phyloP scores from a whole-genome alignment of 2,888 invertebrate genomes.

The Diaperis boleti region DNA sequence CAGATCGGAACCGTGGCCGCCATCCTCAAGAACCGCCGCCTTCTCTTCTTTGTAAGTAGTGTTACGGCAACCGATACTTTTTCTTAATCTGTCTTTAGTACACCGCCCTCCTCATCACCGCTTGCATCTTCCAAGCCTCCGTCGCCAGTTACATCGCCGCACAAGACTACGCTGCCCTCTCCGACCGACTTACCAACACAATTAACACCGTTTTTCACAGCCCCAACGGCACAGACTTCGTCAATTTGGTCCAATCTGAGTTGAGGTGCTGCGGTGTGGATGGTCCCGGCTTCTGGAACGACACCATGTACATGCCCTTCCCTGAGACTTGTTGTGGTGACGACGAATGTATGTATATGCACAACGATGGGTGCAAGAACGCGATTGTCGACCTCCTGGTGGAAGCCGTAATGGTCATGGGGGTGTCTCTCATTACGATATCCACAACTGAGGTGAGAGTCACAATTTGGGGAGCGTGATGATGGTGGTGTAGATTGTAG shows the following conservation, averaged over 20 bases:
- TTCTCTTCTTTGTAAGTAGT: background rate
- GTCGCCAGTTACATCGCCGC: background rate
- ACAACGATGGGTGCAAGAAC: background rate
- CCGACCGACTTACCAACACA: background rate
- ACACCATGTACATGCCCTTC: background rate
- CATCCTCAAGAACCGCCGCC: background rate
- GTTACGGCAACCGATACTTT: background rate
- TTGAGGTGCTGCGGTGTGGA: constrained; percentile 11
- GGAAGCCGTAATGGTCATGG: background rate
- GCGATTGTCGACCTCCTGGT: background rate
- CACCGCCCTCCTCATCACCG: background rate
- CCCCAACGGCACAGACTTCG: background rate
- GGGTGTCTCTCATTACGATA: background rate
- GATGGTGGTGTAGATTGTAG: background rate
- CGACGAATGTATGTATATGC: background rate
- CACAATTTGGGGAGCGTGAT: background rate
- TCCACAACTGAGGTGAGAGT: background rate
- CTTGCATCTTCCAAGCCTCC: background rate
- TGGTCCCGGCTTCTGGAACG: constrained; percentile 5
- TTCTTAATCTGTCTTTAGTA: background rate
- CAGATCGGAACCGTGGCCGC: background rate
- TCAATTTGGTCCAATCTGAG: background rate
- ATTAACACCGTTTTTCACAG: background rate
- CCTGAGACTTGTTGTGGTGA: background rate
- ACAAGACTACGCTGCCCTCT: background rate